These are phyloP conservation scores for Steinernema scapterisci DNA, from an alignment of 2,888 invertebrate species.

Conservation along the genomic window DNA sequence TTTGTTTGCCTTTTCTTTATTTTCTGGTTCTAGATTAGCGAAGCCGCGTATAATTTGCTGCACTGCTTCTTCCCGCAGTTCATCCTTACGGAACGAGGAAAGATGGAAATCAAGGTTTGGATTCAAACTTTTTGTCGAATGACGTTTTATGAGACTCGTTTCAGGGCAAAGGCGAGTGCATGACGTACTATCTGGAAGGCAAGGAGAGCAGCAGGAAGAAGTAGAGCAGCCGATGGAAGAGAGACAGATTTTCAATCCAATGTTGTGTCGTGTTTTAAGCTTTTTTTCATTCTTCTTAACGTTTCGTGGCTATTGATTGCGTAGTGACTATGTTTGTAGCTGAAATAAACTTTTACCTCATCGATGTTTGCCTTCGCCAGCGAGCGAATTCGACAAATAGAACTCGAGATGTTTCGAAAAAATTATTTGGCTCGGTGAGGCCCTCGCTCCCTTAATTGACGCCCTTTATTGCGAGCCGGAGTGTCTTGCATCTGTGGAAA, in stretches of 20 bases:
- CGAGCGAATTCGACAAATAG: background rate
- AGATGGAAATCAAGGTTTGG: constrained; percentile 61
- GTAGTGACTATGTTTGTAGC: constrained; percentile 11
- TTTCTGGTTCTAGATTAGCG: constrained; percentile 65
- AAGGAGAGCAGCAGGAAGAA: constrained; percentile 39
- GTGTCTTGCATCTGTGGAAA: too few relatives aligned
- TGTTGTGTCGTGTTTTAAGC: constrained; percentile 21
- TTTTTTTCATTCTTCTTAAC: background rate
- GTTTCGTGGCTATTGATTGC: background rate
- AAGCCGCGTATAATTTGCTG: constrained; percentile 59
- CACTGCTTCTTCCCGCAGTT: constrained; percentile 65
- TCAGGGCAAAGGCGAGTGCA: constrained; percentile 65
- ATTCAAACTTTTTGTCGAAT: background rate
- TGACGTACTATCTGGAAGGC: constrained; percentile 62
- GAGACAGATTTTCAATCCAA: background rate
- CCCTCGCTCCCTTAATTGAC: too few relatives aligned
- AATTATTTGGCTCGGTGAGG: too few relatives aligned
- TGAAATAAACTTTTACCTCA: constrained; percentile 22
- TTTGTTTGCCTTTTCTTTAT: background rate
- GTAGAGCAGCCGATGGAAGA: background rate
- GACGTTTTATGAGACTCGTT: constrained; percentile 27
- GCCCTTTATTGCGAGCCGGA: too few relatives aligned
- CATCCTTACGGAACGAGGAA: constrained; percentile 58
- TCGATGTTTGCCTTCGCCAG: background rate
- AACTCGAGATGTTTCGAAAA: background rate